Conservation (phyloP, 2,797 vertebrate genomes). For the Lagodon rhomboides region DNA sequence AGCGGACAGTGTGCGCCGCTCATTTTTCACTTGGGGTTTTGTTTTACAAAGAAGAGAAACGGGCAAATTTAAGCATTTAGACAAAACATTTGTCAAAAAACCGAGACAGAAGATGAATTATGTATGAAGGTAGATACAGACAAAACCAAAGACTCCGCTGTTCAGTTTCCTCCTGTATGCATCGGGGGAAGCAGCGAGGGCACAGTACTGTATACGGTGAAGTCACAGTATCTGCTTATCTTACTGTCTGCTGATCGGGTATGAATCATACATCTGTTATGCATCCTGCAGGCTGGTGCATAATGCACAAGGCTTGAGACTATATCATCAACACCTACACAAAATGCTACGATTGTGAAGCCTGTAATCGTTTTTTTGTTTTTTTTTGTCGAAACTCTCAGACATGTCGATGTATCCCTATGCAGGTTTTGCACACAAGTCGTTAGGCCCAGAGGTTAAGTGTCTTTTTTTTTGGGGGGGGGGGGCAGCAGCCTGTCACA, state of each 20-base stretch:
- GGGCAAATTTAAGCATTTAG: neutral
- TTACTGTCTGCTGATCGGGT: constrained; percentile 8
- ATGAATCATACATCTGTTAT: constrained; percentile 31
- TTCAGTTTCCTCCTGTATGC: neutral
- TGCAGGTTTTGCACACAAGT: too few relatives aligned
- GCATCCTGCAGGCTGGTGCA: constrained; percentile 18
- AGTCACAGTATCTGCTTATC: constrained; percentile 7
- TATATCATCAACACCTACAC: constrained; percentile 31
- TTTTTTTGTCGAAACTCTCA: constrained; percentile 5
- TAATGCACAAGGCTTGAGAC: constrained; percentile 18
- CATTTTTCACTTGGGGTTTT: constrained; percentile 17
- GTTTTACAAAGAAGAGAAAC: constrained; percentile 27
- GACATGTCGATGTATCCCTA: neutral
- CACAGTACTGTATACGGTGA: neutral
- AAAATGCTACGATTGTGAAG: constrained; percentile 10
- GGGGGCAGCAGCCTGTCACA: too few relatives aligned
- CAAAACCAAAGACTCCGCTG: constrained; percentile 10
- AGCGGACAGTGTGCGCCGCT: neutral
- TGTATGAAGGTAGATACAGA: constrained; percentile 22
- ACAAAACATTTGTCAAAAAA: constrained; percentile 25
- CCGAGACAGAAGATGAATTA: constrained; percentile 14
- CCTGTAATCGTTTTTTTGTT: constrained; percentile 7
- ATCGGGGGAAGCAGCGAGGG: too few relatives aligned
- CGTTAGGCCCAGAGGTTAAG: too few relatives aligned
- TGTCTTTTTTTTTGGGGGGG: too few relatives aligned